These are phyloP conservation scores for Lophotis ruficrista DNA, from an alignment of 2,113 vertebrate genomes.

Conservation along the genomic window DNA sequence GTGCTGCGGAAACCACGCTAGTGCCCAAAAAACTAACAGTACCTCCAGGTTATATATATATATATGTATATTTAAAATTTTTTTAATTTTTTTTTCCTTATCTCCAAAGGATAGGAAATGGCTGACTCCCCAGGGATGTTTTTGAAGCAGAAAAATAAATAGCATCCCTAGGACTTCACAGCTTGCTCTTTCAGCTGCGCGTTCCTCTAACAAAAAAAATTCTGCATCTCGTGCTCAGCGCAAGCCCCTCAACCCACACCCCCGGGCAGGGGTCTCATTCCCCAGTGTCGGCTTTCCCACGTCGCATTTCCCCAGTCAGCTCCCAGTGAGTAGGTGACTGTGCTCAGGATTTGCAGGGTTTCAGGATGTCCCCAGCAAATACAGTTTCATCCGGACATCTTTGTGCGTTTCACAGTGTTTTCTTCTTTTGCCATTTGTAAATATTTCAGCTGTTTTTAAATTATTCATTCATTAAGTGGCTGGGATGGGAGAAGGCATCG, in stretches of 20 bases:
- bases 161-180: not conserved
- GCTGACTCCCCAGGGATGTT: not conserved
- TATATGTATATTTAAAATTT: no score
- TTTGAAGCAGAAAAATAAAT: not conserved
- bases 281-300: no score
- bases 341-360: not conserved
- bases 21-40: not conserved
- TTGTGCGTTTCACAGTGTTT: not conserved
- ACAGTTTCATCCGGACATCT: not conserved
- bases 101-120: not conserved
- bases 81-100: not conserved
- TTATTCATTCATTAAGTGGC: constrained; percentile 38
- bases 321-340: not conserved
- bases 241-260: no score
- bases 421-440: not conserved
- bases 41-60: not conserved
- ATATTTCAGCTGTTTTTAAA: constrained; percentile 18
- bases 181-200: not conserved
- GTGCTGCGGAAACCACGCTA: not conserved
- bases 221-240: no score
- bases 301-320: not conserved
- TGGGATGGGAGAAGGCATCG: not conserved
- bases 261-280: no score
- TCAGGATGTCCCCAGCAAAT: not conserved
- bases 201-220: not conserved